Base-by-base conservation (phyloP, 2,888 invertebrate species). In the Luffia ferchaultella region DNA sequence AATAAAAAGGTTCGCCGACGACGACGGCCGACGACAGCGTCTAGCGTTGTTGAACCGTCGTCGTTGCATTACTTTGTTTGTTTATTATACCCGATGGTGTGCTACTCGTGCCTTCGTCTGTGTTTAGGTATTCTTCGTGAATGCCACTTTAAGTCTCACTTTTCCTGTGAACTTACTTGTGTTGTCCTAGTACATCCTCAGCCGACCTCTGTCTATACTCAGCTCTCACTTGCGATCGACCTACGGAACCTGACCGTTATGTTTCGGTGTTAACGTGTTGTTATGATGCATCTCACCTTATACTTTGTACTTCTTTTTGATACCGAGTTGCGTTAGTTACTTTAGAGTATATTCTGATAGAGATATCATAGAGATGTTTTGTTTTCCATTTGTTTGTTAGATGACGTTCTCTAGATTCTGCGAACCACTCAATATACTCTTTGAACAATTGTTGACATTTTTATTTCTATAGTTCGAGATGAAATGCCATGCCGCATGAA, bases 1-100 rank as follows among this genome's bases (percentile, higher is more conserved):
- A 86, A 93, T 94, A 85, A 93, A 93, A 91, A 93, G 93, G 93
- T 93, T 87, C 82, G 87, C 48, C 30, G 12, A 16, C 68, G 65
- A 59, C 60, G 60, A 60, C 62, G 60, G 62, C 59, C 56, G 60
- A 60, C 63, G 58, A 71, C 65, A 73, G 70, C 73, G 71, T 71
- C 61, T 18, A 42, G 65, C 69, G 70, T 68, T 67, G n/a, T n/a
- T n/a, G n/a, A n/a, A 69, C 68, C 72, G 73, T 70, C 75, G 73
- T 75, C 73, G 60, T 65, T 75, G 71, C 60, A 70, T 66, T 70
- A 62, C 42, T 68, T 67, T 77, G 72, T 77, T 71, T 77, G 72
- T 78, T 71, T 76, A 67, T 67, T 54, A 64, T 73, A 73, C 68
- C 71, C 71, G 74, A 70, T 78, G 62, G 70, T 72, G 68, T 73